Evolutionary conservation across 1,140 invertebrate genomes (phyloP).

Genomic region (Drosophila persimilis): DNA sequence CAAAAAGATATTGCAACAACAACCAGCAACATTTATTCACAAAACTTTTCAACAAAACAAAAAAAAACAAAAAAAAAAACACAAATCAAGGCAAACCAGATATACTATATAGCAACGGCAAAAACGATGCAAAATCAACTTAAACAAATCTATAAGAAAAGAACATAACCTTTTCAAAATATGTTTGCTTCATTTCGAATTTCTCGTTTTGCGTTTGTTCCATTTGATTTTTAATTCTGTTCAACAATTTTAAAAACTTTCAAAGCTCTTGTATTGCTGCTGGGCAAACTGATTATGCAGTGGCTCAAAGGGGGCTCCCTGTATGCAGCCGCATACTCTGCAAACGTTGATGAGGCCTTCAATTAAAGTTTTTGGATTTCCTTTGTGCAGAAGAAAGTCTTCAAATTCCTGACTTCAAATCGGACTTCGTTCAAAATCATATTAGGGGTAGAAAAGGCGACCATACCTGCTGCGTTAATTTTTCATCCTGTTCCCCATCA

Average conservation of each 20-base stretch:
- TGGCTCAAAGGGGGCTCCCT: slow-evolving; percentile 7
- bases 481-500: too few relatives aligned
- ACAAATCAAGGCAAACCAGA: slow-evolving; percentile 19
- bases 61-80: slow-evolving; percentile 9
- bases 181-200: too few relatives aligned
- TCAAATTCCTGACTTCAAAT: too few relatives aligned
- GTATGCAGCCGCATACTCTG: slow-evolving; percentile 2
- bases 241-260: neutral
- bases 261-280: neutral
- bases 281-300: slow-evolving; percentile 1
- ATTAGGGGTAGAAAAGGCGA: too few relatives aligned
- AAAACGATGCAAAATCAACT: slow-evolving; percentile 54
- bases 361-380: too few relatives aligned
- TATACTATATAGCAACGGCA: slow-evolving; percentile 33
- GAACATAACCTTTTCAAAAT: neutral
- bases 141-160: slow-evolving; percentile 39
- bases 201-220: too few relatives aligned
- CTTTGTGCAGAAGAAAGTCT: too few relatives aligned
- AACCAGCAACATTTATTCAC: slow-evolving; percentile 34
- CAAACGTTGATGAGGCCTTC: too few relatives aligned
- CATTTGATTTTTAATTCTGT: slow-evolving; percentile 13
- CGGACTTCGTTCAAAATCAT: slow-evolving; percentile 38
- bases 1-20: slow-evolving; percentile 6
- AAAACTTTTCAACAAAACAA: slow-evolving; percentile 10
- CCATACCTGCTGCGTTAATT: slow-evolving; percentile 21